phyloP scores from a whole-genome alignment of 2,113 vertebrate species.

The Urocitellus parryii region DNA sequence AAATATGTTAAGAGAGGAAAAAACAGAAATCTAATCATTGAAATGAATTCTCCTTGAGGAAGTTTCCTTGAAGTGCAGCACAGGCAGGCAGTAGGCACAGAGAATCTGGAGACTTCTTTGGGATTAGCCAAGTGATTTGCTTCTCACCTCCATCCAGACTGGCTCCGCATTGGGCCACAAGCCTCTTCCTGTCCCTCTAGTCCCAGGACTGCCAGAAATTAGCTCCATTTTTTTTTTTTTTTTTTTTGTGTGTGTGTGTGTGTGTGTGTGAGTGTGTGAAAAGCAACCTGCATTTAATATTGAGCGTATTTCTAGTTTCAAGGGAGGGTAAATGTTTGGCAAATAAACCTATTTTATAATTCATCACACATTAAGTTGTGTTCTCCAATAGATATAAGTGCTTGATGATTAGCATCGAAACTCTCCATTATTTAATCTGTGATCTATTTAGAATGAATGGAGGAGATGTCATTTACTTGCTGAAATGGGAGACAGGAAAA shows the following conservation, averaged over 20 bases:
- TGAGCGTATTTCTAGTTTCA: constrained; percentile 28
- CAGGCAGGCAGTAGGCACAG: neutral
- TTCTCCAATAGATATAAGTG: constrained; percentile 53
- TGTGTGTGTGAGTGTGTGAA: neutral
- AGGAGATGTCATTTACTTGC: constrained; percentile 44
- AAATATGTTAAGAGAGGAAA: neutral
- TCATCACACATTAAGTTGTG: constrained; percentile 61
- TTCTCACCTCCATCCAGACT: neutral
- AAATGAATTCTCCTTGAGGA: neutral
- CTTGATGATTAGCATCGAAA: constrained; percentile 61
- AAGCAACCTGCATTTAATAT: constrained; percentile 58
- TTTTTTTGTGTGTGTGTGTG: too few species aligned
- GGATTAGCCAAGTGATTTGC: neutral
- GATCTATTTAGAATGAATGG: constrained; percentile 54
- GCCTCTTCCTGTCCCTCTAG: neutral
- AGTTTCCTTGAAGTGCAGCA: neutral
- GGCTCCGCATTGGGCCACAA: neutral
- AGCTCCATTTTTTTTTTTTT: neutral
- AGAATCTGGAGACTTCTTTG: neutral
- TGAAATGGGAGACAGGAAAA: constrained; percentile 58
- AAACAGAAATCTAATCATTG: neutral
- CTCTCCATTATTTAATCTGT: constrained; percentile 67
- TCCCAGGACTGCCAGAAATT: neutral
- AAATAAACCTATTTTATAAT: constrained; percentile 61
- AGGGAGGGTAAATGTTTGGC: constrained; percentile 62